Conservation (phyloP, 2,888 invertebrate genomes). For the Athrips mouffetella region DNA sequence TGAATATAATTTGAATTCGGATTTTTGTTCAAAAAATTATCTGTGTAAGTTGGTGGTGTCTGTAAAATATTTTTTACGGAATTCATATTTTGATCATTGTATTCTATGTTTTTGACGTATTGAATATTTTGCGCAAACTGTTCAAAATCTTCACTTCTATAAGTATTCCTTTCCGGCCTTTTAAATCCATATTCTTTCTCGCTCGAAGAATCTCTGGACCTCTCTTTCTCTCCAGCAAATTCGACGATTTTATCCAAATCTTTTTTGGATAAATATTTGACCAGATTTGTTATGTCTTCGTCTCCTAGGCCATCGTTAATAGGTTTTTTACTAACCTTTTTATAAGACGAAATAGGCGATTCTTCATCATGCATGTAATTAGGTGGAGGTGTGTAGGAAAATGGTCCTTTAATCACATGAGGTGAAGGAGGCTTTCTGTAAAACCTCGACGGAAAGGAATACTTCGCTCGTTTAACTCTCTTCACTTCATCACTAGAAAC, state of each 20-base stretch:
- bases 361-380: conserved; percentile 42
- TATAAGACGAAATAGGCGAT: conserved; percentile 30
- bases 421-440: conserved; percentile 49
- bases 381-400: conserved; percentile 60
- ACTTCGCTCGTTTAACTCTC: conserved; percentile 59
- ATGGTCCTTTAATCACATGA: conserved; percentile 35
- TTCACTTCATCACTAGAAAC: conserved; percentile 5
- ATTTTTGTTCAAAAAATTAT: not conserved
- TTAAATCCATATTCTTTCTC: not conserved
- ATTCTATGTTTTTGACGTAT: conserved; percentile 16
- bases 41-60: not conserved
- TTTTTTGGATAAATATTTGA: conserved; percentile 60
- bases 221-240: conserved; percentile 43
- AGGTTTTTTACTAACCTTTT: conserved; percentile 58
- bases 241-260: conserved; percentile 62
- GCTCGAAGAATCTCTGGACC: conserved; percentile 6
- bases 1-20: conserved; percentile 18
- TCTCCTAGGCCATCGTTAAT: conserved; percentile 51
- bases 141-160: conserved; percentile 22
- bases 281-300: conserved; percentile 57
- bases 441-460: conserved; percentile 48
- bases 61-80: not conserved
- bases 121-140: conserved; percentile 25
- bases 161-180: not conserved
- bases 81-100: not conserved